phyloP scores from a whole-genome alignment of 23 tunicate genomes.

The Trididemnum nubilum region DNA sequence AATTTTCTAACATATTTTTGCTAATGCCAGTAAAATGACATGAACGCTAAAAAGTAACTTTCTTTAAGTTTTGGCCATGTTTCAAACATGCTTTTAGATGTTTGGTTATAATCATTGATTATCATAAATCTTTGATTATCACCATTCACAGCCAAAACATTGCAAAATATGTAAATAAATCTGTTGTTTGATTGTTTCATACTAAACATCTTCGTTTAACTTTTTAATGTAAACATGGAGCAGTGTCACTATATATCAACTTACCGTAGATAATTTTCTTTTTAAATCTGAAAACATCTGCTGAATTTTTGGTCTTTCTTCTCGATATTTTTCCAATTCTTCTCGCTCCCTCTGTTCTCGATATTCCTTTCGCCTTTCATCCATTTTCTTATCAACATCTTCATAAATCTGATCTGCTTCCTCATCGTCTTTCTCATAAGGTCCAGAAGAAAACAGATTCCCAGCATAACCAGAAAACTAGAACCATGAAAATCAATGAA shows the following conservation, averaged over 20 bases:
- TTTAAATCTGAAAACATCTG: slow-evolving; percentile 95
- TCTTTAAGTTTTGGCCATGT: too few relatives aligned
- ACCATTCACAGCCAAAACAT: too few relatives aligned
- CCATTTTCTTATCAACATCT: slow-evolving; percentile 88
- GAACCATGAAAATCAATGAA: neutral
- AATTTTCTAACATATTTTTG: too few relatives aligned
- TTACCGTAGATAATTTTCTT: slow-evolving; percentile 71
- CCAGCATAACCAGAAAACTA: slow-evolving; percentile 96
- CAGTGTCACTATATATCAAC: too few relatives aligned
- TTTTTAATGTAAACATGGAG: too few relatives aligned
- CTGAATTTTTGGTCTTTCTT: slow-evolving; percentile 98
- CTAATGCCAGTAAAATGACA: too few relatives aligned
- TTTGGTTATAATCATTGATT: too few relatives aligned
- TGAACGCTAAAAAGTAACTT: neutral
- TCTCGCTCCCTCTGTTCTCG: slow-evolving; percentile 85
- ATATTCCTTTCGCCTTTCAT: slow-evolving; percentile 87
- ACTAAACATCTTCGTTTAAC: too few relatives aligned
- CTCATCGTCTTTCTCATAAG: slow-evolving; percentile 97
- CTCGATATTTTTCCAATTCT: slow-evolving; percentile 95
- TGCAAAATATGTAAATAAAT: too few relatives aligned
- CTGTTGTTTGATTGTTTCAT: too few relatives aligned
- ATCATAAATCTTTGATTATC: too few relatives aligned
- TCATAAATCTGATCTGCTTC: slow-evolving; percentile 97
- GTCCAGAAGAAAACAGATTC: slow-evolving; percentile 84
- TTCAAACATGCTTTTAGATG: too few relatives aligned